Conservation (phyloP, 2,113 vertebrate species). For the Uria lomvia region DNA sequence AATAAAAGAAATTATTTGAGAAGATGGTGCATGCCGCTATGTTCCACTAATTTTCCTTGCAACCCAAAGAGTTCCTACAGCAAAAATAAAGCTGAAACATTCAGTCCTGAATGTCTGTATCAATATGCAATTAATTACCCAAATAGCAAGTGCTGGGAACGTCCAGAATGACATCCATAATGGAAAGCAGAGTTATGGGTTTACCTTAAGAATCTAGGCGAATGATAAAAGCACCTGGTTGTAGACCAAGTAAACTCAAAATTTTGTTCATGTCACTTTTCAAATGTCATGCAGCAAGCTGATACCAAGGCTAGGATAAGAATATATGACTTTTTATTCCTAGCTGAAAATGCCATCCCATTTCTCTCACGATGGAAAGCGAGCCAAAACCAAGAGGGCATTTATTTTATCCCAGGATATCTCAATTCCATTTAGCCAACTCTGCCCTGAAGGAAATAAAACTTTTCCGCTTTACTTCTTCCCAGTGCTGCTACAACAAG, state of each 20-base stretch:
- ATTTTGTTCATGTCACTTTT: neutral
- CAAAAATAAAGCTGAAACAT: neutral
- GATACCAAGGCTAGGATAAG: neutral
- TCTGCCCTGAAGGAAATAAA: slow-evolving; percentile 4
- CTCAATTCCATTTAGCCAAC: neutral
- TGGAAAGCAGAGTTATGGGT: neutral
- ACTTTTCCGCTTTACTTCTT: neutral
- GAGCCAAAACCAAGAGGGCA: neutral
- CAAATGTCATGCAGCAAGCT: neutral
- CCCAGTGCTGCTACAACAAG: neutral
- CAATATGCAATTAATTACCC: neutral
- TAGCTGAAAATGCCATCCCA: neutral
- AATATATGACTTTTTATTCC: neutral
- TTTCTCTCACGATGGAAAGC: neutral
- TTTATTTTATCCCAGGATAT: slow-evolving; percentile 7
- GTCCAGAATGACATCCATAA: neutral
- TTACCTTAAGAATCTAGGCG: neutral
- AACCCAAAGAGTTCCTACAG: neutral
- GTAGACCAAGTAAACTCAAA: neutral
- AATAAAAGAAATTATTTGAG: neutral
- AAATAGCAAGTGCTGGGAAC: neutral
- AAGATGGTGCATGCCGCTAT: neutral
- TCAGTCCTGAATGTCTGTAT: neutral
- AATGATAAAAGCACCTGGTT: neutral
- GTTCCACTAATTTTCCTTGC: neutral